Percentiles rank a stretch among this genome's conserved stretches.
phyloP scores from a whole-genome alignment of 1,140 invertebrate species.

The Scaptomyza graminum region DNA sequence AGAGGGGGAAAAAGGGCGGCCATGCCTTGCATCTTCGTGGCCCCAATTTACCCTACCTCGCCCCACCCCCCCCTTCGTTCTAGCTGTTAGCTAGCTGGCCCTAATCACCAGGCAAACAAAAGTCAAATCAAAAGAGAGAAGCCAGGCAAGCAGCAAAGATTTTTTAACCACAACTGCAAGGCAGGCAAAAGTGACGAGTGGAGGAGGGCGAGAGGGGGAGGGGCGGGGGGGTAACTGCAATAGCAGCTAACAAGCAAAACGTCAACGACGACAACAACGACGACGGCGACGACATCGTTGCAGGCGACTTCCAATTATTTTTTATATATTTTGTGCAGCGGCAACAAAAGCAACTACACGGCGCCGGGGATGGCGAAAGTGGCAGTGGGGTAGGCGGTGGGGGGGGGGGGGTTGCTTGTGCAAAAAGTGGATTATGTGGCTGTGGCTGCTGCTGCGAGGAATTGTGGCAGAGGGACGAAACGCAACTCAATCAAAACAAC shows the following conservation, averaged over 20 bases:
- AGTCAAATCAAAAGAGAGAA: constrained; percentile 76
- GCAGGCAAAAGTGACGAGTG: background rate
- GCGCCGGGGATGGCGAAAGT: background rate
- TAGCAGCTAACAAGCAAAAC: constrained; percentile 74
- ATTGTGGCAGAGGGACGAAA: too few relatives aligned
- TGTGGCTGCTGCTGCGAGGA: constrained; percentile 41
- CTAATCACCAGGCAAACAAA: constrained; percentile 80
- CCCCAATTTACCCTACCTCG: background rate
- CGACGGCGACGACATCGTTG: constrained; percentile 65
- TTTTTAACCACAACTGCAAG: constrained; percentile 49
- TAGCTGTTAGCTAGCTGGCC: constrained; percentile 26
- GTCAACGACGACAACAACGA: constrained; percentile 56
- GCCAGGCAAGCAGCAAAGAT: constrained; percentile 58
- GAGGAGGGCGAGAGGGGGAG: background rate
- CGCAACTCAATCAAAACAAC: too few relatives aligned
- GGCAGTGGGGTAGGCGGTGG: too few relatives aligned
- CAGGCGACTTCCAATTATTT: constrained; percentile 80
- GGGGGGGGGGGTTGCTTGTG: background rate
- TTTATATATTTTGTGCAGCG: constrained; percentile 74
- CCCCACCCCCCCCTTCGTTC: background rate
- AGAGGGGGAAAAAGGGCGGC: too few relatives aligned
- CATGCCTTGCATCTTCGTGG: too few relatives aligned
- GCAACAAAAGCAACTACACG: constrained; percentile 48
- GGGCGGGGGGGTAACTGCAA: constrained; percentile 19
- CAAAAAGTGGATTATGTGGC: constrained; percentile 79